phyloP scores from a whole-genome alignment of 2,888 invertebrate species.

The Ditula angustiorana region DNA sequence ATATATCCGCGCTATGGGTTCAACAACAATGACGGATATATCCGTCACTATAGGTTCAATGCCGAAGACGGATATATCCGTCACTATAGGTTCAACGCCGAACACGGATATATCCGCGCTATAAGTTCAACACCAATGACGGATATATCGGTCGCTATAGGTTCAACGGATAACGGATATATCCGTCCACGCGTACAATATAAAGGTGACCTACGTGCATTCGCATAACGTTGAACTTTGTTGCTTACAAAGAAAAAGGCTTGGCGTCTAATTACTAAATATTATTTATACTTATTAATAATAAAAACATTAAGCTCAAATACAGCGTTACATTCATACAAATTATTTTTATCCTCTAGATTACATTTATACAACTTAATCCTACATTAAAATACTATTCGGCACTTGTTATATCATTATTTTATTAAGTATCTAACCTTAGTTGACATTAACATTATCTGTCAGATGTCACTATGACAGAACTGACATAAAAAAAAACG shows the following conservation, averaged over 20 bases:
- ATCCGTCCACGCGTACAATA: too few relatives aligned
- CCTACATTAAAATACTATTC: conserved; percentile 68
- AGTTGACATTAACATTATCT: neutral
- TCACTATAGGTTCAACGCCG: too few relatives aligned
- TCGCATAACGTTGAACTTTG: too few relatives aligned
- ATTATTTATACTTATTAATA: neutral
- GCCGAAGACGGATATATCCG: too few relatives aligned
- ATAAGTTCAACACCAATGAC: too few relatives aligned
- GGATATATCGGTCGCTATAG: too few relatives aligned
- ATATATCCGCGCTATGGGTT: too few relatives aligned
- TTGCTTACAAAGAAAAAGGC: neutral
- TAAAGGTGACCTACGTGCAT: too few relatives aligned
- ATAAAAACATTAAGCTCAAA: conserved; percentile 2
- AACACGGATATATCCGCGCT: too few relatives aligned
- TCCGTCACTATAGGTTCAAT: too few relatives aligned
- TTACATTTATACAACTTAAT: conserved; percentile 26
- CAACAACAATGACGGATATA: too few relatives aligned
- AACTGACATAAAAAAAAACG: neutral
- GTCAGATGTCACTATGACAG: neutral
- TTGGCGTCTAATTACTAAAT: neutral
- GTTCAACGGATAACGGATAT: too few relatives aligned
- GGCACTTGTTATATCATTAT: conserved; percentile 59
- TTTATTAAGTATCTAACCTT: conserved; percentile 34
- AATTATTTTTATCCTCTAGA: neutral
- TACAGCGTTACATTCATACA: neutral